Evolutionary conservation across 2,797 vertebrate species (phyloP).

Genomic region (Heliangelus exortis): DNA sequence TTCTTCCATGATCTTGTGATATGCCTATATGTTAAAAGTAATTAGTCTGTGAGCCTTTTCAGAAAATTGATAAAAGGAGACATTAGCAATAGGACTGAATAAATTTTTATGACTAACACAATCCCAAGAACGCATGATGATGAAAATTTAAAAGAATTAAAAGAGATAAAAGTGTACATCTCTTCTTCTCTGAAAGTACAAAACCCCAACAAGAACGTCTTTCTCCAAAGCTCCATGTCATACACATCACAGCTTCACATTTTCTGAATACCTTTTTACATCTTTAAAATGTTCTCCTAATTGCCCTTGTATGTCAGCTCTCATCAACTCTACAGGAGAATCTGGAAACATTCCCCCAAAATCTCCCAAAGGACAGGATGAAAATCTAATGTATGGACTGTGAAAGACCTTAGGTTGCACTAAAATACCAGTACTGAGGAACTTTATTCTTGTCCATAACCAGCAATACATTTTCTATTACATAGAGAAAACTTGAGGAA

Average conservation of each 20-base stretch:
- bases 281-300: background rate
- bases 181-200: background rate
- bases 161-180: background rate
- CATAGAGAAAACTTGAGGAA: background rate
- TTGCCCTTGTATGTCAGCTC: background rate
- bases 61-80: background rate
- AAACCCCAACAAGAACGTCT: background rate
- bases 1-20: background rate
- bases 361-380: background rate
- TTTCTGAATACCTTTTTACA: background rate
- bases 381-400: background rate
- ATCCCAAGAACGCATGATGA: background rate
- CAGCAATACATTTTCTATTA: background rate
- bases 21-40: background rate
- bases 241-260: background rate
- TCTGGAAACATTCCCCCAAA: background rate
- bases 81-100: background rate
- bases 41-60: background rate
- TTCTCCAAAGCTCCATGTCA: background rate
- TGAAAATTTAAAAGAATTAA: background rate
- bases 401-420: background rate
- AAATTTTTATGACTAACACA: background rate
- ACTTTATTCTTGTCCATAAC: background rate
- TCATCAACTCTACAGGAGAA: background rate
- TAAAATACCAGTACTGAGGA: background rate